Conservation (phyloP, 2,888 invertebrate species). For the Nycteola revayana region DNA sequence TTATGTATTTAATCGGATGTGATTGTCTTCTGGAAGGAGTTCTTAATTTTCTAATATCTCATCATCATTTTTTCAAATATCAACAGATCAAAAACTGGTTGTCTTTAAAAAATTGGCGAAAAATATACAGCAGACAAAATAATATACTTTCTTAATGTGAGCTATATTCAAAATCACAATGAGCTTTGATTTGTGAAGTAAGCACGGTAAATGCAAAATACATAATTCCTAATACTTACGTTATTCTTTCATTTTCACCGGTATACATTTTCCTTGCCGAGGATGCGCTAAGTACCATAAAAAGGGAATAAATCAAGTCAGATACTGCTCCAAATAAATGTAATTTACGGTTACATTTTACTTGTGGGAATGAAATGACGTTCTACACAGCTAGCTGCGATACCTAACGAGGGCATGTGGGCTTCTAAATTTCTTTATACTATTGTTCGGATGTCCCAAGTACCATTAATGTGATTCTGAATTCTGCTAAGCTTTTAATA, state of each 20-base stretch:
- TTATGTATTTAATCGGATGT: too few species aligned
- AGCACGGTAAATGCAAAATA: conserved; percentile 22
- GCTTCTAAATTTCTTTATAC: conserved; percentile 17
- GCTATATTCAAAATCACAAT: too few species aligned
- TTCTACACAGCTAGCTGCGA: conserved; percentile 22
- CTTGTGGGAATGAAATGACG: conserved; percentile 53
- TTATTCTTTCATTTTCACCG: conserved; percentile 37
- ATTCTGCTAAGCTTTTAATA: too few species aligned
- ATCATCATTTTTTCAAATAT: too few species aligned
- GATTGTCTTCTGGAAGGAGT: too few species aligned
- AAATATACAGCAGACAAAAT: too few species aligned
- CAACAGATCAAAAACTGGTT: too few species aligned
- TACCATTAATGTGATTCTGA: conserved; percentile 17
- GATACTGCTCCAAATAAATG: conserved; percentile 62
- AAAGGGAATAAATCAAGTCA: conserved; percentile 61
- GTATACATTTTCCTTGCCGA: conserved; percentile 39
- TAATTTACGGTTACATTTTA: conserved; percentile 60
- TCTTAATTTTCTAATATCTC: too few species aligned
- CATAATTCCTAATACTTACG: conserved; percentile 31
- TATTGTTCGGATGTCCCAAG: conserved; percentile 11
- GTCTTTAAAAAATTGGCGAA: too few species aligned
- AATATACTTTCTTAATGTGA: too few species aligned
- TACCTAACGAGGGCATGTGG: conserved; percentile 15
- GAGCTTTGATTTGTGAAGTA: conserved; percentile 10
- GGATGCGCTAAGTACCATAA: conserved; percentile 55